Percentiles rank a stretch among this genome's conserved stretches.
phyloP scores from a whole-genome alignment of 2,797 vertebrate species.

The Odontamblyopus lacepedii region DNA sequence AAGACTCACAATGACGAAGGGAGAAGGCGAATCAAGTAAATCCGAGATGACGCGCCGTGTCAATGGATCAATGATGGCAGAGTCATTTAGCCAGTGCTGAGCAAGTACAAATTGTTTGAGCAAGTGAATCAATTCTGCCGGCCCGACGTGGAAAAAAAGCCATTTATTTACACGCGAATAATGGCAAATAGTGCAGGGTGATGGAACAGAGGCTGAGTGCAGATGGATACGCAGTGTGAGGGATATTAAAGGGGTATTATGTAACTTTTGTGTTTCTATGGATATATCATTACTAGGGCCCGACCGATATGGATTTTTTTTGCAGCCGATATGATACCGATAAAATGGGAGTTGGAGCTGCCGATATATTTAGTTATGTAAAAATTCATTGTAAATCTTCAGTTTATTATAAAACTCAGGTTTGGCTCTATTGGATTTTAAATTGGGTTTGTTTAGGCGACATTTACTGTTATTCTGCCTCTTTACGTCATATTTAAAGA shows the following conservation, averaged over 20 bases:
- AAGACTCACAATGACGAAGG: constrained; percentile 14
- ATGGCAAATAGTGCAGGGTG: constrained; percentile 50
- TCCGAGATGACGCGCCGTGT: constrained; percentile 62
- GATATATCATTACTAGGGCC: too few species aligned
- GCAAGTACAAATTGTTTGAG: constrained; percentile 77
- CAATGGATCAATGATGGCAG: constrained; percentile 70
- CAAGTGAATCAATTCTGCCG: constrained; percentile 77
- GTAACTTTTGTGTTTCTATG: background rate
- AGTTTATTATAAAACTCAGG: too few species aligned
- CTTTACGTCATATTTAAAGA: too few species aligned
- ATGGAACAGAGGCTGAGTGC: constrained; percentile 46
- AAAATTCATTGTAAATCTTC: too few species aligned
- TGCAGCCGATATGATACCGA: too few species aligned
- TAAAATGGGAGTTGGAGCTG: too few species aligned
- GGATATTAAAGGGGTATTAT: constrained; percentile 29
- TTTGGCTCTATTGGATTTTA: too few species aligned
- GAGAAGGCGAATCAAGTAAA: constrained; percentile 50
- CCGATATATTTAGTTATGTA: too few species aligned
- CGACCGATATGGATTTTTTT: too few species aligned
- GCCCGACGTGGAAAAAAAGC: constrained; percentile 53
- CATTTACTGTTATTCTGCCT: too few species aligned
- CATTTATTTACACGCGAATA: constrained; percentile 72
- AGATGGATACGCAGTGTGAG: constrained; percentile 59
- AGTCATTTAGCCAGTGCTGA: constrained; percentile 76
- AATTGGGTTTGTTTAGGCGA: too few species aligned